Evolutionary conservation across 2,113 vertebrate genomes (phyloP).

Genomic region (Aegithalos caudatus): DNA sequence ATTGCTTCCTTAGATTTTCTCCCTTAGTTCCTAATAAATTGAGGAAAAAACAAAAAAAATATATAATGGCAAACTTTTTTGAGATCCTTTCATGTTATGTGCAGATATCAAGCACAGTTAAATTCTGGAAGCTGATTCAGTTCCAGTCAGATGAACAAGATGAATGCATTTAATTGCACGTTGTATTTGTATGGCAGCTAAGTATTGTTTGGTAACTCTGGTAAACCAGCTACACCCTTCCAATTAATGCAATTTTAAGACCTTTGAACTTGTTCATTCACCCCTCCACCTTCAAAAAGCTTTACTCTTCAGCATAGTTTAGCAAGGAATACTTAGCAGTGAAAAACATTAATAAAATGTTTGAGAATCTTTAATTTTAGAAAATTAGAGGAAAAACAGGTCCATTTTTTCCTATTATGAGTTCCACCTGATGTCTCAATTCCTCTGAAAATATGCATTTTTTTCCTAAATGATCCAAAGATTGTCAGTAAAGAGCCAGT

Average conservation of each 20-base stretch:
- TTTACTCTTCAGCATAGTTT: not conserved
- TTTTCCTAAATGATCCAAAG: not conserved
- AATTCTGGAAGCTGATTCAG: not conserved
- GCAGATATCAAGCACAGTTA: not conserved
- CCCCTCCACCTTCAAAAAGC: not conserved
- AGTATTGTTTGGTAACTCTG: not conserved
- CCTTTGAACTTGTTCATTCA: not conserved
- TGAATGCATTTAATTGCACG: not conserved
- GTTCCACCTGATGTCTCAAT: not conserved
- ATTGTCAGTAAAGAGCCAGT: not conserved
- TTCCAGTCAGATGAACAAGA: not conserved
- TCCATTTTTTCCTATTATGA: not conserved
- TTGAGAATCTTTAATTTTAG: not conserved
- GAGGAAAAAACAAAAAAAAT: not conserved
- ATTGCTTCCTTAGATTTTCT: not conserved
- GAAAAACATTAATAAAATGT: not conserved
- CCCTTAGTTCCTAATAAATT: not conserved
- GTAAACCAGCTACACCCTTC: not conserved
- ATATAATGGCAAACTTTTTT: not conserved
- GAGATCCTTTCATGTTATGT: accelerated
- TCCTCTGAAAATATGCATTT: not conserved
- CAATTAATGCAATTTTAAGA: not conserved
- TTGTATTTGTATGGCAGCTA: not conserved
- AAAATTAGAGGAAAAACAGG: not conserved
- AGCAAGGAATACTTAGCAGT: not conserved